Evolutionary conservation across 2,888 invertebrate genomes (phyloP).

Genomic region (Heteromurus nitidus): DNA sequence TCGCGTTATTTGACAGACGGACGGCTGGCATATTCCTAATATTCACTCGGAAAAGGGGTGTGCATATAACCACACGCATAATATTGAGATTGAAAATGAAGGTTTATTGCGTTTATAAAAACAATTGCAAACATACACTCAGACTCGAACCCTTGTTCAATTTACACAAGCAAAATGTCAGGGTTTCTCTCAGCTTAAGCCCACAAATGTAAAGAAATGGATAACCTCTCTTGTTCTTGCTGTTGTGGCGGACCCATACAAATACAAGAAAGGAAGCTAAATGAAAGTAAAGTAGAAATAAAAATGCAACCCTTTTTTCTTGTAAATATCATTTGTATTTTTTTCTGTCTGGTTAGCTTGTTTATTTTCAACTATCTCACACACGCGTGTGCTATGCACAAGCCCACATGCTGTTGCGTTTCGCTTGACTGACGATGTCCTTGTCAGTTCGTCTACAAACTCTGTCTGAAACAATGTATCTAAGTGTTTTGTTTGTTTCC

Average conservation of each 20-base stretch:
- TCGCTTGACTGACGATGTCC: too few species aligned
- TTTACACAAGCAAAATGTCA: not conserved
- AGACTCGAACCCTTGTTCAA: not conserved
- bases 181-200: not conserved
- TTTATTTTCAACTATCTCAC: too few species aligned
- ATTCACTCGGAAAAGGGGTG: not conserved
- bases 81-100: slow-evolving; percentile 50
- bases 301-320: slow-evolving; percentile 20
- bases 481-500: slow-evolving; percentile 30
- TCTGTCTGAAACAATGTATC: too few species aligned
- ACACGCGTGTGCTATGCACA: too few species aligned
- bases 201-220: not conserved
- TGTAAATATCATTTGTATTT: too few species aligned
- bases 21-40: slow-evolving; percentile 37
- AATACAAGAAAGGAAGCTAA: not conserved
- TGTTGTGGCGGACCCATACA: not conserved
- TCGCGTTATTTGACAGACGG: slow-evolving; percentile 19
- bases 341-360: too few species aligned
- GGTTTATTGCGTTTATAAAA: slow-evolving; percentile 52
- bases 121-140: slow-evolving; percentile 34
- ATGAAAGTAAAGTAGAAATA: too few species aligned
- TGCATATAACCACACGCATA: too few species aligned
- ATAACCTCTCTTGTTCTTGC: too few species aligned
- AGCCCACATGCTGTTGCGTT: too few species aligned
- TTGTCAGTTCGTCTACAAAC: too few species aligned